phyloP scores from a whole-genome alignment of 2,113 vertebrate species.

The Coreoperca whiteheadi region DNA sequence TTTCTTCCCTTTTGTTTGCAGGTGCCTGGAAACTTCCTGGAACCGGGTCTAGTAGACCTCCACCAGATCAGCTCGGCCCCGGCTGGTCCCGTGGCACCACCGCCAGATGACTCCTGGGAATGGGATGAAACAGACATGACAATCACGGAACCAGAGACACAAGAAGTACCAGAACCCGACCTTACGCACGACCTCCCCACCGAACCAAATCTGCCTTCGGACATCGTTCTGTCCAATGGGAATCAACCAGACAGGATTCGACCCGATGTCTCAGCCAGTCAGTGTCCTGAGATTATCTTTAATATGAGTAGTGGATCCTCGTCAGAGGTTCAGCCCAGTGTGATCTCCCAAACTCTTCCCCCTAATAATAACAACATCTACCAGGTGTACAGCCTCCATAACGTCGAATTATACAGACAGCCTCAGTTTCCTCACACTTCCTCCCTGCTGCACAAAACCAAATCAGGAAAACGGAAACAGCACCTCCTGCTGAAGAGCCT shows the following conservation, averaged over 20 bases:
- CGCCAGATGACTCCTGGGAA: constrained; percentile 91
- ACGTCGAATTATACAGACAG: constrained; percentile 87
- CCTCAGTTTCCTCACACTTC: constrained; percentile 75
- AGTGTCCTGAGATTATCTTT: background rate
- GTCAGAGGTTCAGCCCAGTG: background rate
- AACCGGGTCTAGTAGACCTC: constrained; percentile 90
- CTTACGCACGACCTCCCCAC: constrained; percentile 74
- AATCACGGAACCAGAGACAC: constrained; percentile 85
- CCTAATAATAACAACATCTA: constrained; percentile 82
- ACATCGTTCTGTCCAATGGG: background rate
- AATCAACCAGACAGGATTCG: fast-evolving
- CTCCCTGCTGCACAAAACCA: constrained; percentile 52
- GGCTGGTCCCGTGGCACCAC: constrained; percentile 71
- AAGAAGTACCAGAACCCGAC: constrained; percentile 74
- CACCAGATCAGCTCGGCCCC: constrained; percentile 65
- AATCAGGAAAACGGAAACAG: constrained; percentile 75
- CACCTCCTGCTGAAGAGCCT: constrained; percentile 88
- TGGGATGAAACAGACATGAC: constrained; percentile 99
- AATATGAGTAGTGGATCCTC: background rate
- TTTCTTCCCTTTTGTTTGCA: constrained; percentile 59
- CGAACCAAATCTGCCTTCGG: constrained; percentile 12
- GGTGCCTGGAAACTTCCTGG: constrained; percentile 90
- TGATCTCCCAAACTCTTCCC: constrained; percentile 24
- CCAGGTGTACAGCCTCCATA: constrained; percentile 93
- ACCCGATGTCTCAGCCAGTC: background rate